Conservation (phyloP, 2,113 vertebrate species). For the Pachycephala philippinensis region DNA sequence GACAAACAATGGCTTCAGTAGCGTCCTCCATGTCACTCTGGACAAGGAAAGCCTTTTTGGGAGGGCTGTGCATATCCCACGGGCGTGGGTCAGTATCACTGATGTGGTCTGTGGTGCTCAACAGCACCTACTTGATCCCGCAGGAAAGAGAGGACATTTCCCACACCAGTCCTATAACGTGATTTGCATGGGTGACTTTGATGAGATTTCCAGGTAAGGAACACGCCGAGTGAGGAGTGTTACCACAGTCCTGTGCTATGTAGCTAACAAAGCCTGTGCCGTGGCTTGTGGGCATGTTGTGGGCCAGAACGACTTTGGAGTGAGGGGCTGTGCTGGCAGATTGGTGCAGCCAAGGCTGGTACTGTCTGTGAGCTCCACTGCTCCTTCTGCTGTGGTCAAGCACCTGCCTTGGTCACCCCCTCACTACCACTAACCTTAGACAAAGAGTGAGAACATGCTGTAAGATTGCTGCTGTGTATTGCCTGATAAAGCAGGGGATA, state of each 20-base stretch:
- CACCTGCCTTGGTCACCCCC: neutral
- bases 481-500: neutral
- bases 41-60: neutral
- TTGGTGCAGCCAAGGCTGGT: neutral
- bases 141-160: neutral
- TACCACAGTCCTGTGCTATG: fast-evolving
- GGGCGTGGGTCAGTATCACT: fast-evolving
- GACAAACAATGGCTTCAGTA: neutral
- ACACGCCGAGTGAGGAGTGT: neutral
- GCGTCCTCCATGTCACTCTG: neutral
- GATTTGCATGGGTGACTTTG: neutral
- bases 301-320: neutral
- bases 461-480: neutral
- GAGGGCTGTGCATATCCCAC: neutral
- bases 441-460: neutral
- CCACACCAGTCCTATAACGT: fast-evolving
- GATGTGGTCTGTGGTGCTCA: neutral
- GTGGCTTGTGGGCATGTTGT: fast-evolving
- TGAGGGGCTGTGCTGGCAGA: neutral
- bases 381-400: neutral
- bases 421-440: neutral
- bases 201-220: neutral
- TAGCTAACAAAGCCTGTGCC: neutral
- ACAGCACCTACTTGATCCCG: neutral
- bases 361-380: neutral